phyloP scores from a whole-genome alignment of 2,888 invertebrate species.

The Spodoptera littoralis region DNA sequence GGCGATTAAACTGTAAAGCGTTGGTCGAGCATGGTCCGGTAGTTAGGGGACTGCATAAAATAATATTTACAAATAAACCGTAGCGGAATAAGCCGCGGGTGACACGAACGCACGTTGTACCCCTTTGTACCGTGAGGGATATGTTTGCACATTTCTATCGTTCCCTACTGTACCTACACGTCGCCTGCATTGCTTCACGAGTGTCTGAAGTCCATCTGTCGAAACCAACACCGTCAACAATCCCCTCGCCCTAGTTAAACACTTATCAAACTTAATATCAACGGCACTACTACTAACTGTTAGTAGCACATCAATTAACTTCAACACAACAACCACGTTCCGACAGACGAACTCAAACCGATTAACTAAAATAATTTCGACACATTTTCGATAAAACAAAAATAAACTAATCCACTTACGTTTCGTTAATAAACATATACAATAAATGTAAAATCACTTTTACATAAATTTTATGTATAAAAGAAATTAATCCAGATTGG shows the following conservation, averaged over 20 bases:
- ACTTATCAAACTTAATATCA: too few species aligned
- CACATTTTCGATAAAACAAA: slow-evolving; percentile 39
- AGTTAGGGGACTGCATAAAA: slow-evolving; percentile 61
- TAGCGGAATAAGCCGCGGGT: slow-evolving; percentile 76
- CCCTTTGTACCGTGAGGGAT: slow-evolving; percentile 83
- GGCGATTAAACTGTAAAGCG: slow-evolving; percentile 45
- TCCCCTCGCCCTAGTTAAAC: too few species aligned
- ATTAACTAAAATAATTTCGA: slow-evolving; percentile 48
- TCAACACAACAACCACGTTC: background rate
- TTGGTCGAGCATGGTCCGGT: slow-evolving; percentile 39
- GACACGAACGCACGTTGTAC: slow-evolving; percentile 74
- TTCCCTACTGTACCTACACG: slow-evolving; percentile 41
- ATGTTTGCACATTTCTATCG: slow-evolving; percentile 65
- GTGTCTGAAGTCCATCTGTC: slow-evolving; percentile 30
- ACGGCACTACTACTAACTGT: too few species aligned
- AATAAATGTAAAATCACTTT: slow-evolving; percentile 65
- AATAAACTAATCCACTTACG: slow-evolving; percentile 62
- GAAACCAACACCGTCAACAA: slow-evolving; percentile 7
- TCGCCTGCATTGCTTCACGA: slow-evolving; percentile 23
- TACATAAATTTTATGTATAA: slow-evolving; percentile 58
- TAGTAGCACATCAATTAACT: background rate
- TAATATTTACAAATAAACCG: slow-evolving; percentile 79
- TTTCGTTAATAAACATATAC: slow-evolving; percentile 68
- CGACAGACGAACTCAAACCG: slow-evolving; percentile 39
- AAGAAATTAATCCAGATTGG: slow-evolving; percentile 56